Conservation (phyloP, 2,797 vertebrate species). For the Pyrocephalus nanus region DNA sequence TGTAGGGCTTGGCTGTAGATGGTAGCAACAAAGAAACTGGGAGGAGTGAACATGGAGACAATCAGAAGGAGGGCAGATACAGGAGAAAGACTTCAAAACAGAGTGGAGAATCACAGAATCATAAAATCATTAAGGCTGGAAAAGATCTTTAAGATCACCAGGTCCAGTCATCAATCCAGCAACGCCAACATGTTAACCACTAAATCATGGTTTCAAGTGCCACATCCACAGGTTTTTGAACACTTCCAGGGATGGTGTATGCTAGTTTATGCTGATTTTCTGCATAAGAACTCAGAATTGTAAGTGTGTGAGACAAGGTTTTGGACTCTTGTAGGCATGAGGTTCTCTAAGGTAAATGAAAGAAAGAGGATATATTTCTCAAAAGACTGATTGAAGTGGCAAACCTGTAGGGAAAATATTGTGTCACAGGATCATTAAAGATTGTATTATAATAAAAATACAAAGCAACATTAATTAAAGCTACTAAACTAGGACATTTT, state of each 20-base stretch:
- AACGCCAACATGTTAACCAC: not conserved
- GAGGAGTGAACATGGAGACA: not conserved
- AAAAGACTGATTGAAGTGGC: not conserved
- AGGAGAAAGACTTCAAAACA: not conserved
- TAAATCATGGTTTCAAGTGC: not conserved
- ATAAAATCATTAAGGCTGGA: not conserved
- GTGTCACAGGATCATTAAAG: not conserved
- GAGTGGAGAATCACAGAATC: not conserved
- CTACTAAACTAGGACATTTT: not conserved
- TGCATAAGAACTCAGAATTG: not conserved
- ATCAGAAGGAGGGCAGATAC: not conserved
- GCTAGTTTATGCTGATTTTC: not conserved
- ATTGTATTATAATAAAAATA: not conserved
- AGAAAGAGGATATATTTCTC: not conserved
- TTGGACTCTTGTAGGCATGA: accelerated
- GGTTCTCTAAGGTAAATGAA: not conserved
- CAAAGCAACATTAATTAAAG: not conserved
- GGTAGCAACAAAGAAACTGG: not conserved
- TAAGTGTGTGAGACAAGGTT: not conserved
- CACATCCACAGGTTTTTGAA: not conserved
- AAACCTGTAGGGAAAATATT: not conserved
- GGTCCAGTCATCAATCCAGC: not conserved
- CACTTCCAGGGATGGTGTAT: not conserved
- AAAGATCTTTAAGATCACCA: not conserved
- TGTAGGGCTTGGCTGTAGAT: not conserved